Evolutionary conservation across 2,797 vertebrate genomes (phyloP), one percentile per base, ranked within the genome.

Genomic region (Crenuchus spilurus): DNA sequence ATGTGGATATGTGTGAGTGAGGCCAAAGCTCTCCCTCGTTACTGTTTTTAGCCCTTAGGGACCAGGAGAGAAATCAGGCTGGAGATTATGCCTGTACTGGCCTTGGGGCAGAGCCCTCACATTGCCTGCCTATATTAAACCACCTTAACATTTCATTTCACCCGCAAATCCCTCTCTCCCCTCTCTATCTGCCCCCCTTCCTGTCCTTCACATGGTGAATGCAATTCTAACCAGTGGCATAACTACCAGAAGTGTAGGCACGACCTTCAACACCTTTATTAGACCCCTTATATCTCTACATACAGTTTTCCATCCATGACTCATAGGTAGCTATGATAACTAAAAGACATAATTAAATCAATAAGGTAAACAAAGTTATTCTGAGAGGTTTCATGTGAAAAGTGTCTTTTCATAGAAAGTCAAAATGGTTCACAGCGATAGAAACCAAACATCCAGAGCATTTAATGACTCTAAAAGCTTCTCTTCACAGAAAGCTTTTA

Each of bases 141-240:
- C 37, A 72, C 60, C 67, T 74, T 55, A 65, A 70, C 51, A 72
- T 51, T 69, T 76, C 28, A 79, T 70, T 75, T 75, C 42, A 58
- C 28, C 51, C 6, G 16, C 55, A 72, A 26, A 51, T 58, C 16
- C 1, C 16, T 18, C 28, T 33, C 16, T 35, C 30, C 10, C 39
- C 51, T 24, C 4, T 22, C 14, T 28, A 11, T 42, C 22, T 9
- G 2, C 14, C 14, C 42, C 2, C 14, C 3, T 13, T 8, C 6
- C 14, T 30, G 9, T 33, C 28, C 16, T 37, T 22, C 55, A 2
- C n/a, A 57, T 41, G 3, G 1, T 14, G 18, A 35, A 37, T 11
- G 24, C 11, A 52, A 10, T 1, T 52, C 6, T 48, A 48, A 48
- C 18, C 48, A 11, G 48, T 51, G 9, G 20, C 9, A 10, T 51